These are phyloP conservation scores for Dexiosoma caninum DNA, from an alignment of 2,888 invertebrate genomes.

Conservation along the genomic window DNA sequence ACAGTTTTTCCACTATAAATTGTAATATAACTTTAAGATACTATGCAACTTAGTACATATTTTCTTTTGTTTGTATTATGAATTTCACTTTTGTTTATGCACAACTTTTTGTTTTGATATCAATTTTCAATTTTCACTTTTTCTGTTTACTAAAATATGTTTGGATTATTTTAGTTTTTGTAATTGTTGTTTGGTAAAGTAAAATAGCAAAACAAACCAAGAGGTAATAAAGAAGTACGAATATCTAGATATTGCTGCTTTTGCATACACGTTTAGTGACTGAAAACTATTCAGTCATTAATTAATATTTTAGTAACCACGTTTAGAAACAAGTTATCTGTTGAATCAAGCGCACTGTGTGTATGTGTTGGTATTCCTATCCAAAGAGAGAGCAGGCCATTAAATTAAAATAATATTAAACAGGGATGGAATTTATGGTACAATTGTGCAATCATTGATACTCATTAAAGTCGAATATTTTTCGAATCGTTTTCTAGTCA, in stretches of 20 bases:
- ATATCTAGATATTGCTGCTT: background rate
- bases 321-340: conserved; percentile 46
- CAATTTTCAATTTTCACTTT: conserved; percentile 40
- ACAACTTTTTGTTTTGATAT: conserved; percentile 32
- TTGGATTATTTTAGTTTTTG: conserved; percentile 15
- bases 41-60: background rate
- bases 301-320: conserved; percentile 18
- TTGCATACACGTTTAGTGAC: conserved; percentile 43
- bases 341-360: conserved; percentile 29
- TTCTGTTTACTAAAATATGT: conserved; percentile 25
- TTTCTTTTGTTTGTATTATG: background rate
- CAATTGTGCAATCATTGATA: too few species aligned
- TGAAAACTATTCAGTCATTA: conserved; percentile 45
- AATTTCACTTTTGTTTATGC: conserved; percentile 28
- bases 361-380: background rate
- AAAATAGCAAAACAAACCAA: conserved; percentile 54
- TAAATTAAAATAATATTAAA: background rate
- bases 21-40: conserved; percentile 25
- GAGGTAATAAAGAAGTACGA: background rate
- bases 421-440: background rate
- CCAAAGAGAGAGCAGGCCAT: background rate
- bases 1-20: conserved; percentile 39
- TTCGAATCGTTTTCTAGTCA: too few species aligned
- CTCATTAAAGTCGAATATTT: too few species aligned
- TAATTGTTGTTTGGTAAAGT: conserved; percentile 26